Evolutionary conservation across 2,888 invertebrate species (phyloP).

Genomic region (Synanthedon vespiformis): DNA sequence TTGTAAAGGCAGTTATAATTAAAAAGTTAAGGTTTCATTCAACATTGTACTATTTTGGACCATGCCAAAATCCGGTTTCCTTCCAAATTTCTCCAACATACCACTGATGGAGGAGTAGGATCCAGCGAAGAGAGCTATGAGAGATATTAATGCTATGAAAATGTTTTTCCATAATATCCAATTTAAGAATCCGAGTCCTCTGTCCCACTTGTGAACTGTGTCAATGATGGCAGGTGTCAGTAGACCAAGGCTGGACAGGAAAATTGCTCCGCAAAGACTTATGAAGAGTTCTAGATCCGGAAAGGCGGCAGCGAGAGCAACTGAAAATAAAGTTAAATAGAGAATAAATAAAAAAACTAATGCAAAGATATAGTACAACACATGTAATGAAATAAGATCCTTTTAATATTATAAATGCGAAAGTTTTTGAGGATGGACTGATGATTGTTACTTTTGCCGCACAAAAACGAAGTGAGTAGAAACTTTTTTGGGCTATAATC

Average conservation of each 20-base stretch:
- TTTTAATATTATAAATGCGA: no score
- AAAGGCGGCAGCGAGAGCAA: constrained; percentile 81
- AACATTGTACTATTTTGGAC: not conserved
- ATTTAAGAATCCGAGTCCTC: constrained; percentile 73
- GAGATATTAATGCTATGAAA: constrained; percentile 41
- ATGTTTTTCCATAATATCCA: constrained; percentile 80
- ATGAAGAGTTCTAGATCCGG: constrained; percentile 89
- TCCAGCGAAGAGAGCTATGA: constrained; percentile 50
- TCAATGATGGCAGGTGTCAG: constrained; percentile 81
- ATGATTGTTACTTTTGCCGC: no score
- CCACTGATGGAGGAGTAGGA: constrained; percentile 46
- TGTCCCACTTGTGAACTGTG: constrained; percentile 77
- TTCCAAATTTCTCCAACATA: constrained; percentile 36
- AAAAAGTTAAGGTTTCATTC: not conserved
- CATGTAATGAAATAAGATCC: no score
- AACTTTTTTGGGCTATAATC: no score
- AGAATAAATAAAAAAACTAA: not conserved
- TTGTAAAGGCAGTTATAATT: not conserved
- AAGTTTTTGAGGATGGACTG: no score
- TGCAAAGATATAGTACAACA: not conserved
- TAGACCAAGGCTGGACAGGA: constrained; percentile 79
- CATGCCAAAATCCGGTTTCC: constrained; percentile 2
- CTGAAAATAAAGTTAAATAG: constrained; percentile 38
- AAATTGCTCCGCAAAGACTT: constrained; percentile 85
- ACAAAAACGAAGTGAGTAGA: no score